Conservation (phyloP, 1,140 invertebrate species). For the Monomorium pharaonis region DNA sequence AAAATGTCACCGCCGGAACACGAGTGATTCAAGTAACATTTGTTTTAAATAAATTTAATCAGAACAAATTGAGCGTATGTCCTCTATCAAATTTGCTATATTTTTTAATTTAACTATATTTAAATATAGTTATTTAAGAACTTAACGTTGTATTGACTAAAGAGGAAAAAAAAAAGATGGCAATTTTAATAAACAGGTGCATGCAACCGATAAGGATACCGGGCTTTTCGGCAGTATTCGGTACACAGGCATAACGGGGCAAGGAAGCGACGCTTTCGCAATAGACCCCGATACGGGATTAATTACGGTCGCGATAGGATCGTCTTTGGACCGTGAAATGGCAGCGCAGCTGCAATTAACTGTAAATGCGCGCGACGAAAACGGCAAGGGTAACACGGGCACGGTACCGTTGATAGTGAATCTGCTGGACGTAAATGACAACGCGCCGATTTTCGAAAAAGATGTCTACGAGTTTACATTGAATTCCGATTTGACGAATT, state of each 20-base stretch:
- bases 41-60: not conserved
- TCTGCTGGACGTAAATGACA: constrained; percentile 94
- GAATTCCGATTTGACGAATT: constrained; percentile 89
- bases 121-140: not conserved
- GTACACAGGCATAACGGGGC: constrained; percentile 91
- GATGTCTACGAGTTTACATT: constrained; percentile 93
- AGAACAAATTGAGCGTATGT: not conserved
- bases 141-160: not conserved
- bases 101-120: not conserved
- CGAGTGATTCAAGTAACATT: constrained; percentile 89
- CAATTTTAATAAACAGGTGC: constrained; percentile 80
- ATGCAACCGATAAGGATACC: constrained; percentile 91
- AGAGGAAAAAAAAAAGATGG: constrained; percentile 28
- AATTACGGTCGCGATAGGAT: constrained; percentile 91
- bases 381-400: constrained; percentile 91
- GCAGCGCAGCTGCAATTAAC: constrained; percentile 91
- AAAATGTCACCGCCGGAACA: constrained; percentile 92
- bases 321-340: constrained; percentile 93
- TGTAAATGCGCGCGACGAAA: constrained; percentile 94
- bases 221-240: constrained; percentile 89
- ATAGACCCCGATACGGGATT: constrained; percentile 92
- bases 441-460: constrained; percentile 93
- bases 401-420: constrained; percentile 90
- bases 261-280: constrained; percentile 90
- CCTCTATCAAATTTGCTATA: not conserved